Evolutionary conservation across 2,888 invertebrate species (phyloP), one percentile per base, ranked within the genome.

Genomic region (Hipparchia sbordonii): DNA sequence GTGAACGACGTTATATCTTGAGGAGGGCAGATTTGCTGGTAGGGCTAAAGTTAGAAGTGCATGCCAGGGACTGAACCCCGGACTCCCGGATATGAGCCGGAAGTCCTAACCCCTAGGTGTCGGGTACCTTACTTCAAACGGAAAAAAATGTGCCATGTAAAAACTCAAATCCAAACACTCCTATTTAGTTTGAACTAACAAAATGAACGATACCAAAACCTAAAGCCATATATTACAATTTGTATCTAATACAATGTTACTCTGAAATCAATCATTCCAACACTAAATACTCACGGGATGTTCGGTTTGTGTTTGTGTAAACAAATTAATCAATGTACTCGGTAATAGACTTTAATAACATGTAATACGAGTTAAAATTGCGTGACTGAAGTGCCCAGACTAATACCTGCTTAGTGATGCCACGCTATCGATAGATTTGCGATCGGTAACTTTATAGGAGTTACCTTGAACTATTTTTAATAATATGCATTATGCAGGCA

Each of bases 161-260:
- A 4, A 39, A 39, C 23, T 23, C 23, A 23, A 23, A 23, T 23
- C 23, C 23, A 39, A 39, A 39, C 39, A 39, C n/a, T 46, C 46
- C 0, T n/a, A 33, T 5, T 2, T 51, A 23, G 52, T 52, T 65
- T 51, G 13, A 48, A 33, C 33, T 6, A 33, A 23, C 65, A n/a
- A 33, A 59, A 52, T 51, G 56, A 68, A 63, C 61, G 10, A 52
- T 33, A 63, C 69, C 5, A 56, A 45, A 72, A 67, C 62, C 57
- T 56, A 63, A 39, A 60, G 60, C 72, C 74, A 74, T 76, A 74
- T 69, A 76, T 74, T 72, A 74, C 76, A 74, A 76, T 76, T 76
- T 76, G 74, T 72, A 72, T 74, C 74, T 72, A 74, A 72, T 74
- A 72, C 74, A 74, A 71, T 72, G 72, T 70, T 74, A 74, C 67